These are phyloP conservation scores for Theristicus caerulescens DNA, from an alignment of 2,113 vertebrate genomes.

Conservation along the genomic window DNA sequence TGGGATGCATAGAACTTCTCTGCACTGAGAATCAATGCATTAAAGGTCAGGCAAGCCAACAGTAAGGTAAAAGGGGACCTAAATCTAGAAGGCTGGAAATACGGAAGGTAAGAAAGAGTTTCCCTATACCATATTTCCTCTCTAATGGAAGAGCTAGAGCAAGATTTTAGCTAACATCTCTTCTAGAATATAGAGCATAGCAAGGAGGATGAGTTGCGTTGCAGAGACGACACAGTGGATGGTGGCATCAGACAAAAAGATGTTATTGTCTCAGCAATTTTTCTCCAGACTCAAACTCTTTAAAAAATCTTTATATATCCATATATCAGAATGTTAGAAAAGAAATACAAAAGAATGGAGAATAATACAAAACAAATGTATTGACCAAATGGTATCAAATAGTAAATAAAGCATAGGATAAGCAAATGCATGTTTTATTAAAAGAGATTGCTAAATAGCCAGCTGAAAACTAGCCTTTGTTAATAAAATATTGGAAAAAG, in stretches of 20 bases:
- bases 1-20: background rate
- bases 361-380: background rate
- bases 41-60: background rate
- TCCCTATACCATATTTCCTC: background rate
- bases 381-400: background rate
- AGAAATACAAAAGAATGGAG: constrained; percentile 13
- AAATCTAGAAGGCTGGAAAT: background rate
- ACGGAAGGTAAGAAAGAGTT: background rate
- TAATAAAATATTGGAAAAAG: background rate
- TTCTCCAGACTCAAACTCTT: constrained; percentile 1
- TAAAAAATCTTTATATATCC: background rate
- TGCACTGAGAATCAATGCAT: background rate
- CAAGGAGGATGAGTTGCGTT: background rate
- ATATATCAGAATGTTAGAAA: background rate
- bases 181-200: background rate
- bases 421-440: background rate
- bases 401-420: background rate
- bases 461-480: background rate
- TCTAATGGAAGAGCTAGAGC: background rate
- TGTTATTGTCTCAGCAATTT: background rate
- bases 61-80: background rate
- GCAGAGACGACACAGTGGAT: background rate
- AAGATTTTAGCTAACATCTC: background rate
- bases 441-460: background rate
- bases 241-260: constrained; percentile 8